Base-by-base conservation (phyloP, 1,140 invertebrate genomes). In the Mamestra configurata region DNA sequence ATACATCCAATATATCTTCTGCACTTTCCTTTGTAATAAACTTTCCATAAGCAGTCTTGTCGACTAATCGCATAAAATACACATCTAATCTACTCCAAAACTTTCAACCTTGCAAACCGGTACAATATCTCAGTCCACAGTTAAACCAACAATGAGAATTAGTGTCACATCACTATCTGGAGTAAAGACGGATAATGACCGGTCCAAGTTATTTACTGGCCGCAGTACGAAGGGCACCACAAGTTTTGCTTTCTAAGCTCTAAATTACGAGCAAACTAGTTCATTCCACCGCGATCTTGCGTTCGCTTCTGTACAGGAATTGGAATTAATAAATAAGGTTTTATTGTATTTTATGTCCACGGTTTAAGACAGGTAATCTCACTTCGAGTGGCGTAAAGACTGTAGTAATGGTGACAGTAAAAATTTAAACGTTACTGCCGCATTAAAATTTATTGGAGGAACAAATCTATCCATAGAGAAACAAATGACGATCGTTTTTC, bases 161-260 rank as follows among this genome's bases (percentile, higher is more conserved):
- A 82, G 70, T 57, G 84, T 83, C 84, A 79, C 53, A 82, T 83
- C 84, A 80, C 61, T 70, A 86, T 86, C 82, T 86, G 77, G 80
- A 86, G 82, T 84, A 71, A 86, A 83, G 80, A 84, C 84, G 78
- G 84, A 84, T 86, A 82, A 86, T 86, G 66, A 73, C 77, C 46
- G 72, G n/a, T 61, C 46, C 46, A 22, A 40, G 57, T 82, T 86
- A 86, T 86, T 84, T 83, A 84, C 64, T 72, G 55, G 8, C 49
- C n/a, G 35, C 76, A 53, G 72, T 82, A 59, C 79, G 53, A 76
- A 66, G 59, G 77, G 68, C 49, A 53, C 35, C 40, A 35, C 49
- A 68, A 79, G 79, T 77, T 77, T 80, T 80, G 80, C 83, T 85
- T 85, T 87, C 84, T 85, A 85, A 87, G 78, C 86, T 83, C 40